A percentile compares a stretch with the other conserved stretches of the same genome.
These are phyloP conservation scores for Glyphotaelius pellucidus DNA, from an alignment of 2,888 invertebrate genomes.

Conservation along the genomic window DNA sequence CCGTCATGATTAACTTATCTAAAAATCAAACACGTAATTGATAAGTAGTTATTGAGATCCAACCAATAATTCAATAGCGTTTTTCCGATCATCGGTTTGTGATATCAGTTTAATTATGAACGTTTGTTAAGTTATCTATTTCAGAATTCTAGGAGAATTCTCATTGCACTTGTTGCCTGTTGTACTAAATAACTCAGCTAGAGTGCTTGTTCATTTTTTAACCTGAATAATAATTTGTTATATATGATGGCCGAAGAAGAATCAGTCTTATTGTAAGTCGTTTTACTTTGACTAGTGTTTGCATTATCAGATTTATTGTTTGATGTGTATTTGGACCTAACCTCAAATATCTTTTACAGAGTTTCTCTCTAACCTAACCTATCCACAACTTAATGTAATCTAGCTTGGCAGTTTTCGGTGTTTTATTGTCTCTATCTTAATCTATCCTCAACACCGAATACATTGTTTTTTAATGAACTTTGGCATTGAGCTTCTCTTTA, in stretches of 20 bases:
- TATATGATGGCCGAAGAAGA: constrained; percentile 54
- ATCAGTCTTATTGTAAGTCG: constrained; percentile 23
- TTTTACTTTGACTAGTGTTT: neutral
- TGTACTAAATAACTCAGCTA: neutral
- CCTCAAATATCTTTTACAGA: neutral
- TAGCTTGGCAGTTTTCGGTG: neutral
- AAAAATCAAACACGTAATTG: constrained; percentile 12
- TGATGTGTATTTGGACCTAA: constrained; percentile 12
- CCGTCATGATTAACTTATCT: neutral
- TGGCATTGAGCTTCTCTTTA: neutral
- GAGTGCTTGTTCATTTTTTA: constrained; percentile 12
- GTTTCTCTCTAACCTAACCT: neutral
- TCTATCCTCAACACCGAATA: too few relatives aligned
- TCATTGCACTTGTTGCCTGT: neutral
- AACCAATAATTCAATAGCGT: neutral
- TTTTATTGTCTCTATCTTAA: neutral
- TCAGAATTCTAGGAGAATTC: neutral
- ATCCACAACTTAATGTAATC: neutral
- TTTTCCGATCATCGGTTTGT: neutral
- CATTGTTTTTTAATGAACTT: too few relatives aligned
- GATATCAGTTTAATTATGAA: neutral
- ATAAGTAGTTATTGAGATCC: neutral
- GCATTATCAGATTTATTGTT: neutral
- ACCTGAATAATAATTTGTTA: constrained; percentile 10
- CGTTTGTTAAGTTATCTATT: neutral